phyloP scores from a whole-genome alignment of 2,888 invertebrate genomes.

The Dryobota labecula region DNA sequence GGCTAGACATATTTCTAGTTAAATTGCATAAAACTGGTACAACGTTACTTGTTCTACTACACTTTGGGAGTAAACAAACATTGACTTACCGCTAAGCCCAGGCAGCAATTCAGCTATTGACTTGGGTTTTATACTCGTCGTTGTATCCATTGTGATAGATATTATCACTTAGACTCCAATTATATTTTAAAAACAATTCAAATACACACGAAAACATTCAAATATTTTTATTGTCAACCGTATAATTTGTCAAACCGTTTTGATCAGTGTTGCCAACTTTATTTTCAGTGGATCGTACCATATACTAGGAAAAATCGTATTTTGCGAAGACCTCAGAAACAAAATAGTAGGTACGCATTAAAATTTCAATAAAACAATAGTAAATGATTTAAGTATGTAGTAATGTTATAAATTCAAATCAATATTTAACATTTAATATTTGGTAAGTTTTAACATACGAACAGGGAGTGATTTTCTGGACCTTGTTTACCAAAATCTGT shows the following conservation, averaged over 20 bases:
- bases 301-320: no score
- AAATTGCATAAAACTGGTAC: background rate
- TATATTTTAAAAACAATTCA: constrained; percentile 41
- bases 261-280: no score
- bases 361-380: no score
- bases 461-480: no score
- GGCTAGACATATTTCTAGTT: background rate
- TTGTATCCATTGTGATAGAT: constrained; percentile 72
- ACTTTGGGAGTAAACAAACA: constrained; percentile 33
- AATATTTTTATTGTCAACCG: constrained; percentile 64
- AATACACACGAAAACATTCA: constrained; percentile 61
- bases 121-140: constrained; percentile 74
- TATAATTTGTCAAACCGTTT: constrained; percentile 56
- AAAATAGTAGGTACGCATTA: no score
- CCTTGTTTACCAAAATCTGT: no score
- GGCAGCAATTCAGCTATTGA: constrained; percentile 82
- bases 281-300: no score
- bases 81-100: constrained; percentile 74
- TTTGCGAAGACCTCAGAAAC: no score
- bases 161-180: constrained; percentile 30
- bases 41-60: background rate
- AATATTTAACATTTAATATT: no score
- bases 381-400: no score
- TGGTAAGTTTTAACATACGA: no score
- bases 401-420: no score